Percentiles rank a stretch among this genome's conserved stretches.
Evolutionary conservation across 2,797 vertebrate genomes (phyloP).

Genomic region (Loris lydekkerianus): DNA sequence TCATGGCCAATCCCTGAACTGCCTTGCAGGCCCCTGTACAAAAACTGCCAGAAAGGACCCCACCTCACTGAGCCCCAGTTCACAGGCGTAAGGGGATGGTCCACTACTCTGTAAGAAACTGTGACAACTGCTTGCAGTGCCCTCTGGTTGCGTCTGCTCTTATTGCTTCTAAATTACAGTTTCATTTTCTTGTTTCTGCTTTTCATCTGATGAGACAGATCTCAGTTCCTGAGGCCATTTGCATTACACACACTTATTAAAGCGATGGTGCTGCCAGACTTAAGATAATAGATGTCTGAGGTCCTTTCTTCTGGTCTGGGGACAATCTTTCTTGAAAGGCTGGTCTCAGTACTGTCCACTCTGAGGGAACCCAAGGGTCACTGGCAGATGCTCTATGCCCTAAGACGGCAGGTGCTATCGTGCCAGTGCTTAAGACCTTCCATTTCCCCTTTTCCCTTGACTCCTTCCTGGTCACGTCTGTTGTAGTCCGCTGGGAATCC

Average conservation of each 20-base stretch:
- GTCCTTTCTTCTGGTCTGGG: slow-evolving; percentile 60
- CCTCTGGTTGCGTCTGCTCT: slow-evolving; percentile 94
- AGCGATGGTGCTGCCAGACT: slow-evolving; percentile 91
- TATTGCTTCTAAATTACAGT: slow-evolving; percentile 94
- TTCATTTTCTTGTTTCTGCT: slow-evolving; percentile 96
- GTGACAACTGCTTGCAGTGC: slow-evolving; percentile 91
- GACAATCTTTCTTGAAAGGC: neutral
- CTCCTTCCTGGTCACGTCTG: slow-evolving; percentile 98
- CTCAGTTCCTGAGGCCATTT: slow-evolving; percentile 92
- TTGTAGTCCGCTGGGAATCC: slow-evolving; percentile 98
- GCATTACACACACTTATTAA: slow-evolving; percentile 92
- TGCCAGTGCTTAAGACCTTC: neutral
- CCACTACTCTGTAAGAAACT: slow-evolving; percentile 93
- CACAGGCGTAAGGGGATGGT: slow-evolving; percentile 93
- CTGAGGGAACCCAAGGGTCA: neutral
- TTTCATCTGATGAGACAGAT: slow-evolving; percentile 94
- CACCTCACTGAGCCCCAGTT: slow-evolving; percentile 87
- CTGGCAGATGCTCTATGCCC: neutral
- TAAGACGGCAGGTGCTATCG: accelerated
- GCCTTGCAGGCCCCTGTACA: slow-evolving; percentile 94
- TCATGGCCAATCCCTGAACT: slow-evolving; percentile 96
- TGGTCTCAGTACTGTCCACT: neutral
- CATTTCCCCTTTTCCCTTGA: slow-evolving; percentile 97
- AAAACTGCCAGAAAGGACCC: slow-evolving; percentile 94
- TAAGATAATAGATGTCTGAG: slow-evolving; percentile 90